Base-by-base conservation (phyloP, 2,113 vertebrate species). In the Herpailurus yagouaroundi region DNA sequence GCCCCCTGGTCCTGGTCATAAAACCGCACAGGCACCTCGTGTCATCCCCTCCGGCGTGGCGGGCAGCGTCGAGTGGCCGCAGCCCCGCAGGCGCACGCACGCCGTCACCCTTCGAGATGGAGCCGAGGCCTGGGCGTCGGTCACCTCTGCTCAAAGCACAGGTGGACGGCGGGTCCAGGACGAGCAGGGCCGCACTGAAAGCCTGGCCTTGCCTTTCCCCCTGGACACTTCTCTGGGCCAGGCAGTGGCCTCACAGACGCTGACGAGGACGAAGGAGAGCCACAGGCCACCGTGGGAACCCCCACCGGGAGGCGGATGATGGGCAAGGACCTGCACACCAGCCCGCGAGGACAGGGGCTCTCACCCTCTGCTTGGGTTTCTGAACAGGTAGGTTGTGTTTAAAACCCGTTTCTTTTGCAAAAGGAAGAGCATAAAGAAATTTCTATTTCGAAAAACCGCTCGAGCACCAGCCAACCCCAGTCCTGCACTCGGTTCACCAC, bases 221-320 rank as follows among this genome's bases (percentile, higher is more conserved):
- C 0, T 19, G 29, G 16, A 18, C 16, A 16, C 29, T 71, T 14
- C 41, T 48, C 69, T 5, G 3, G 68, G 11, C 33, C n/a, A 2
- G 16, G 48, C 1, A 2, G 55, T 10, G 3, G 9, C 23, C 2
- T 9, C 0, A 1, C 11, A 0, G 63, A 27, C 0, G 1, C 21
- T 2, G 36, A 13, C 12, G 4, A 36, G 52, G 14, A 64, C 3
- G 0, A 12, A 2, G 25, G 48, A 33, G n/a, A 27, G 16, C 64
- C n/a, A 7, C 3, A 1, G 11, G 16, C 29, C 1, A 0, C 16
- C 6, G 3, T 5, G 0, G 13, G 31, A 63, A 3, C 10, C 2
- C 36, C n/a, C 36, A 4, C 10, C 0, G 3, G 16, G 19, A 14
- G 9, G 8, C 0, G 7, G 55, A 1, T 0, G 23, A 1, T 0